phyloP scores from a whole-genome alignment of 2,888 invertebrate genomes.

The Cephus nigrinus region DNA sequence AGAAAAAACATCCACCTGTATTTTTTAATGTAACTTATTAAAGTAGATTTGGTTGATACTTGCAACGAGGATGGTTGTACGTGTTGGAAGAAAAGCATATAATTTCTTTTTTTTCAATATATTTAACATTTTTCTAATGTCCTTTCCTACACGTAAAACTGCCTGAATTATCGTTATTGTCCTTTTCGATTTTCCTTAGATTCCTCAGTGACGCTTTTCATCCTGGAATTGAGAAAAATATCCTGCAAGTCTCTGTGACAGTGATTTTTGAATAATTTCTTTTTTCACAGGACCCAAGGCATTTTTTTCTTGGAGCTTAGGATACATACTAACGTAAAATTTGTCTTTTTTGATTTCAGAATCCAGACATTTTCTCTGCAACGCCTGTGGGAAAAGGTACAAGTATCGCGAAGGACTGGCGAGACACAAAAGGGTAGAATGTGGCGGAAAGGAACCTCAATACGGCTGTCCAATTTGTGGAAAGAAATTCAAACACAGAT shows the following conservation, averaged over 20 bases:
- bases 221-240: no score
- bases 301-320: no score
- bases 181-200: no score
- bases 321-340: constrained; percentile 1
- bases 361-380: constrained; percentile 34
- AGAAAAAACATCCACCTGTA: constrained; percentile 9
- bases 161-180: no score
- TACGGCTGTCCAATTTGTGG: constrained; percentile 58
- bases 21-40: constrained; percentile 14
- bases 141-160: no score
- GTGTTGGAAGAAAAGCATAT: no score
- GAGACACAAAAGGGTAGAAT: constrained; percentile 58
- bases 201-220: no score
- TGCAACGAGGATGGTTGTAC: not conserved
- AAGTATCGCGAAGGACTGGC: constrained; percentile 51
- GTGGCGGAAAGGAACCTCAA: constrained; percentile 62
- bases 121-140: no score
- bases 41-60: not conserved
- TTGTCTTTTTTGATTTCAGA: constrained; percentile 17
- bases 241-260: no score
- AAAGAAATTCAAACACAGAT: constrained; percentile 40
- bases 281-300: no score
- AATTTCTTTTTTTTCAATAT: no score
- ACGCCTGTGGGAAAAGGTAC: constrained; percentile 52
- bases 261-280: no score